phyloP scores from a whole-genome alignment of 2,113 vertebrate genomes.

The Eidolon helvum region DNA sequence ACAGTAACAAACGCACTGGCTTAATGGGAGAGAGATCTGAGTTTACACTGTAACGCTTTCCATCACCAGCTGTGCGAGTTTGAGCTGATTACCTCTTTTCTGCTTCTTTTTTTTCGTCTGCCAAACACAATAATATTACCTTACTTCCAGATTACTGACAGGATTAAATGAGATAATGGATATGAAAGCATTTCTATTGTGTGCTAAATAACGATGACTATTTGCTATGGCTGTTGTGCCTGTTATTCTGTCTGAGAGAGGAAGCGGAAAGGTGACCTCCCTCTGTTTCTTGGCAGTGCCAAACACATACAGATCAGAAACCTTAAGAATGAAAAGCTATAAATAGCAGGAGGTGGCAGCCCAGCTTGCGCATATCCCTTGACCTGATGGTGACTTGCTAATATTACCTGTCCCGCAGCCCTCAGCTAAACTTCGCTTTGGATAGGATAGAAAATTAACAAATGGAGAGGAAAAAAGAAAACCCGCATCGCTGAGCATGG shows the following conservation, averaged over 20 bases:
- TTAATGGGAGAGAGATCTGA: not conserved
- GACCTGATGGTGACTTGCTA: constrained; percentile 61
- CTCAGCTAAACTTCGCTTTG: constrained; percentile 76
- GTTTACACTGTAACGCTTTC: not conserved
- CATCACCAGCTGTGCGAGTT: not conserved
- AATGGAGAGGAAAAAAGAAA: not conserved
- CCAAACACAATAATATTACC: not conserved
- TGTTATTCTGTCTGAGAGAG: not conserved
- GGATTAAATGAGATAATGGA: not conserved
- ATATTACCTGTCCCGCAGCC: constrained; percentile 68
- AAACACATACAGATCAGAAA: not conserved
- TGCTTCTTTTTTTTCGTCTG: not conserved
- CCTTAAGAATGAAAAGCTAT: constrained; percentile 37
- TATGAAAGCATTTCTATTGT: not conserved
- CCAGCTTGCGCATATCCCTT: constrained; percentile 48
- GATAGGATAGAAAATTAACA: constrained; percentile 79
- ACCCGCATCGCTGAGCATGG: not conserved
- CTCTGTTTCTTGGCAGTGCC: not conserved
- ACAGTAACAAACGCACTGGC: not conserved
- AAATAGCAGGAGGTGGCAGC: constrained; percentile 52
- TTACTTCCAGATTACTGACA: not conserved
- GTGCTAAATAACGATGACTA: not conserved
- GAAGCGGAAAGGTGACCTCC: not conserved
- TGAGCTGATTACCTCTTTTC: not conserved
- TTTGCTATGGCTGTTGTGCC: not conserved